Evolutionary conservation across 64 coral and sea anemone species (phyloP), one percentile per base, ranked within the genome.

Genomic region (Actinia equina): DNA sequence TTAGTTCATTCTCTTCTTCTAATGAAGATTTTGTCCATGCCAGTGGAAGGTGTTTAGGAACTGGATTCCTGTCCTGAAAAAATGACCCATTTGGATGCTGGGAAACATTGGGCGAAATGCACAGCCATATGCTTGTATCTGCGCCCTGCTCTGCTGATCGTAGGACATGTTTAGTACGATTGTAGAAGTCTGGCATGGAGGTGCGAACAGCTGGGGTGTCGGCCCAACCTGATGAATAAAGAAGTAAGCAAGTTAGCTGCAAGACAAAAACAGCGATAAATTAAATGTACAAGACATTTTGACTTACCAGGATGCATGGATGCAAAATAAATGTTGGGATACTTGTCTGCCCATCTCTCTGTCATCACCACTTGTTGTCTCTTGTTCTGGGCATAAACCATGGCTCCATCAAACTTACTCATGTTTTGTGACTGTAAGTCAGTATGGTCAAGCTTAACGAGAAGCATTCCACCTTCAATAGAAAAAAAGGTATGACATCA

Each of bases 241-340:
- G 44, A 52, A n/a, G 22, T n/a, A 65, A 22, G 62, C 6, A 20
- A 65, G 2, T 7, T 3, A 23, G 45, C 30, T 18, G 46, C 46
- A 49, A 49, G 46, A 8, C 30, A 49, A 49, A 49, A 49, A 49
- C 46, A 49, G 46, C 46, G 7, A 49, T 49, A 49, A 49, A 1
- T 1, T 49, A 8, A 49, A 49, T 49, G 46, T 49, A 49, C 46
- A 49, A 49, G 46, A 49, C 46, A 49, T 49, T 2, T 44, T 14
- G 69, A 64, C 89, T 19, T 86, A 99, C 97, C 97, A 90, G 97
- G 97, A 86, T 99, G 97, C 97, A 99, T 99, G 59, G 97, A 93
- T 30, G 93, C 91, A 91, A 99, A 99, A 63, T 86, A 95, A 22
- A 95, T 90, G 69, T 90, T 89, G 2, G 91, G 88, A 44, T 92